A percentile compares a stretch with the other conserved stretches of the same genome.
Conservation (phyloP, 1,140 invertebrate species). For the Lasioglossum baleicum region DNA sequence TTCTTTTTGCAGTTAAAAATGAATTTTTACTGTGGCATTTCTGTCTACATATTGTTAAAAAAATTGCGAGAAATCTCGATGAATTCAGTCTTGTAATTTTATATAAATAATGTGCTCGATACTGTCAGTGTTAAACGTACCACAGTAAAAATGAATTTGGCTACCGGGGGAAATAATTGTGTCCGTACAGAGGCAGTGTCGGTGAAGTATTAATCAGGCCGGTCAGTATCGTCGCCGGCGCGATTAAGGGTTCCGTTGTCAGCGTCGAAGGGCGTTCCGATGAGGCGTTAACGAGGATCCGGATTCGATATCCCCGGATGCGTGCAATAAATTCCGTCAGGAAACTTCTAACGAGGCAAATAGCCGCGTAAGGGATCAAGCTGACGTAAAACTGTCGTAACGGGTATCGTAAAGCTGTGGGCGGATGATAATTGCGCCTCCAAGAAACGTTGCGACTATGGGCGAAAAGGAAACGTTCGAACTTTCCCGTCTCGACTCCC, state of each 20-base stretch:
- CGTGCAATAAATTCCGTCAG: not conserved
- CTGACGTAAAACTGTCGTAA: conserved; percentile 13
- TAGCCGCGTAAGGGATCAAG: conserved; percentile 7
- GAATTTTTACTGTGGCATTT: no score
- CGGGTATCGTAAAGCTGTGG: conserved; percentile 3
- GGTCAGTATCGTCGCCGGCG: not conserved
- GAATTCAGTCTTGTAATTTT: no score
- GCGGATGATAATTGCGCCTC: conserved; percentile 11
- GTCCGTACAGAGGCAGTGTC: no score
- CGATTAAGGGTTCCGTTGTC: conserved; percentile 1
- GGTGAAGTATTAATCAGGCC: no score
- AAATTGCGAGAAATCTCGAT: no score
- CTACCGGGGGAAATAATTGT: no score
- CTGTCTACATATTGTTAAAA: no score
- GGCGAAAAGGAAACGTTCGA: not conserved
- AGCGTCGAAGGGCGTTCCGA: not conserved
- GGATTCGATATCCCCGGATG: conserved; percentile 10
- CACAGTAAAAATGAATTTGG: no score
- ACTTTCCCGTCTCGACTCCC: not conserved
- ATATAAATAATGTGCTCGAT: no score
- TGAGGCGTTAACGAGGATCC: conserved; percentile 8
- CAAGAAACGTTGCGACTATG: not conserved
- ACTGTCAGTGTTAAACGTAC: no score
- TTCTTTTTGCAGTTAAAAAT: no score
- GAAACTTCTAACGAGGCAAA: conserved; percentile 12